Base-by-base conservation (phyloP, 2,797 vertebrate genomes). In the Enteromius anoplus region DNA sequence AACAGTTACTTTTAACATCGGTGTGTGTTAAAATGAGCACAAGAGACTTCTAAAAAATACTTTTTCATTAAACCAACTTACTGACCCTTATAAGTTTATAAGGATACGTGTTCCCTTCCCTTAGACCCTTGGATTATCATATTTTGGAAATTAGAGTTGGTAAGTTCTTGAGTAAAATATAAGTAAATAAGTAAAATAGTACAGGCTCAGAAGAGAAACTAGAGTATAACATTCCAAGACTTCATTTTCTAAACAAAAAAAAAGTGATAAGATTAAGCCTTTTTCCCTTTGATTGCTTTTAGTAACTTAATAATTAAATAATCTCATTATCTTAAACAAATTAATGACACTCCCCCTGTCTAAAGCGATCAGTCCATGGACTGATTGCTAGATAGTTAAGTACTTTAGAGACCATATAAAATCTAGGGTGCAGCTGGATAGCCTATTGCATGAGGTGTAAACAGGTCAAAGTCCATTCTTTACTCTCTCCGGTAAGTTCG, bases 381-480 rank as follows among this genome's bases (percentile, higher is more conserved):
- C 72, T 47, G 86, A 87, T 86, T 66, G 83, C 32, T 29, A 53
- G 51, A 78, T 62, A 84, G 82, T 82, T 75, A 81, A 84, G 64
- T 45, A 64, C 51, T 75, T 32, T 86, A 75, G 40, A 60, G 86
- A 75, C 51, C 75, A 12, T 58, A 69, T 65, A 26, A 64, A 69
- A 65, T 76, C 77, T 83, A 77, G 85, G 84, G 86, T 84, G 86
- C 78, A 81, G 83, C 79, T 62, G 5, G n/a, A 49, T 53, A 19
- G 64, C 47, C 68, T 82, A 84, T 77, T 76, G 64, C 73, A 78
- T 76, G 37, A 84, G 34, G 62, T 42, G 65, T 58, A 82, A 84
- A 71, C 73, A 66, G 79, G 53, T 83, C 86, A 87, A 88, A 84
- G 87, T 88, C 85, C 70, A 37, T 53, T 53, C 47, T n/a, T 47